Base-by-base conservation (phyloP, 2,888 invertebrate genomes). In the Temnothorax rugatulus region DNA sequence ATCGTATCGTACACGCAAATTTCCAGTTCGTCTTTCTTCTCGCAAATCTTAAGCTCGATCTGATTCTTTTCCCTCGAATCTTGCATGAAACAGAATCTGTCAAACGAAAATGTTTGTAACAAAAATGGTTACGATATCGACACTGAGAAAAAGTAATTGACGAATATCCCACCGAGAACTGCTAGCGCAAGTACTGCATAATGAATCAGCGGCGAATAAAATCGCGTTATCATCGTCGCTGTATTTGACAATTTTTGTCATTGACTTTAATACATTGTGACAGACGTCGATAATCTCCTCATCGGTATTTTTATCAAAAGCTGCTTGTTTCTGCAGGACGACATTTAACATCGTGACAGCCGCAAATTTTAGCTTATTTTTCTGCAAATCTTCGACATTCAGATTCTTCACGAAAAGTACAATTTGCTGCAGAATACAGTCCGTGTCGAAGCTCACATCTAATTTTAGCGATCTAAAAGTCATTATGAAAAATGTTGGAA, bases 121-220 rank as follows among this genome's bases (percentile, higher is more conserved):
- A 47, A 11, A 76, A 50, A 18, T 66, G 29, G 2, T 38, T 63
- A 34, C 15, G 7, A 21, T 74, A 21, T 73, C 2, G n/a, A 64
- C n/a, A 21, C 47, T 18, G 2, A 59, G 29, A 52, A 21, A 34
- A 61, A 47, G 69, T 9, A 41, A 44, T 57, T 52, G 21, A 59
- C 57, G 15, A 9, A 50, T 68, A 13, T 64, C 54, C 85, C 63
- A 91, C 90, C 91, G 83, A 29, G 83, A 79, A n/a, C 85, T 76
- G 25, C 83, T 84, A 47, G 85, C 87, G 21, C 90, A 91, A 44
- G 79, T 66, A 25, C 75, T 63, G 79, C 90, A 90, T 41, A 90
- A 69, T n/a, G 74, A 64, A n/a, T 21, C 38, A 2, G 68, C 64
- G 44, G 88, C 88, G 1, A 25, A 9, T 21, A 68, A 57, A 52